A percentile compares a stretch with the other conserved stretches of the same genome.
phyloP scores from a whole-genome alignment of 2,113 vertebrate species.

The Zosterops pallidus region DNA sequence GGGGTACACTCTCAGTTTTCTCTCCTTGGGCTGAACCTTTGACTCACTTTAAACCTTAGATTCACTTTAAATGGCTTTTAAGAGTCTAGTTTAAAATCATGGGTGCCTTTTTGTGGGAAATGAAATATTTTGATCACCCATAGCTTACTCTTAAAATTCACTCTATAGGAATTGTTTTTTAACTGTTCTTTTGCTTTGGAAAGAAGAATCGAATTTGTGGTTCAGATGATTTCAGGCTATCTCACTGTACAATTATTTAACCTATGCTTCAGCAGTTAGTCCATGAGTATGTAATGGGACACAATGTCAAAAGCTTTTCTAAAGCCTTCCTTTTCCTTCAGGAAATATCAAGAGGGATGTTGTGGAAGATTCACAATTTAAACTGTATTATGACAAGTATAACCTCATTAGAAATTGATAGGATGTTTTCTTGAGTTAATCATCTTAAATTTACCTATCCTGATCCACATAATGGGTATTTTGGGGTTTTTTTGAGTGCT shows the following conservation, averaged over 20 bases:
- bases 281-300: neutral
- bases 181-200: neutral
- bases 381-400: neutral
- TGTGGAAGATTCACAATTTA: neutral
- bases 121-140: neutral
- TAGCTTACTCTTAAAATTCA: neutral
- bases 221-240: neutral
- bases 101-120: neutral
- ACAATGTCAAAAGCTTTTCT: neutral
- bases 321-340: neutral
- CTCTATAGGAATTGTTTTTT: neutral
- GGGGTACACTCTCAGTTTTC: neutral
- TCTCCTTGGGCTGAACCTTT: neutral
- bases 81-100: neutral
- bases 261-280: neutral
- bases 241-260: neutral
- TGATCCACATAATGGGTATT: neutral
- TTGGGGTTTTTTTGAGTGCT: neutral
- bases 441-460: neutral
- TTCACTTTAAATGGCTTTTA: neutral
- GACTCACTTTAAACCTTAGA: neutral
- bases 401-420: neutral
- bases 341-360: neutral
- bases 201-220: neutral
- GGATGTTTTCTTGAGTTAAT: neutral